Conservation (phyloP, 2,797 vertebrate species). For the Perodicticus potto region DNA sequence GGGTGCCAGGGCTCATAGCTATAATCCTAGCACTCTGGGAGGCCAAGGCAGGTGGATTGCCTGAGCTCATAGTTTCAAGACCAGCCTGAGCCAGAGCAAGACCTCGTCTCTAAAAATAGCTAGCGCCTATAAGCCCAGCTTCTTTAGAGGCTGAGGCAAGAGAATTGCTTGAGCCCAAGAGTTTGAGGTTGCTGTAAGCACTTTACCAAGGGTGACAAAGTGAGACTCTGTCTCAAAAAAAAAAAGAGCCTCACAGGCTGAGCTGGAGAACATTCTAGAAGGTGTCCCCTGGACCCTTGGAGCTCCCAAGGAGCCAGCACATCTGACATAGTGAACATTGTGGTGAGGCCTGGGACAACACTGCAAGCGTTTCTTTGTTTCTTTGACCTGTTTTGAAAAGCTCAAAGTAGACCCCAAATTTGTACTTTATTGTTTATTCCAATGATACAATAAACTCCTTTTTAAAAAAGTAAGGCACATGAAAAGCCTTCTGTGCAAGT, state of each 20-base stretch:
- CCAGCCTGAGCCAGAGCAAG: too few relatives aligned
- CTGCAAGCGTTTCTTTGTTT: fast-evolving
- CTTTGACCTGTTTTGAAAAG: not conserved
- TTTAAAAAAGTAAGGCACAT: slow-evolving; percentile 89
- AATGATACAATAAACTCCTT: slow-evolving; percentile 81
- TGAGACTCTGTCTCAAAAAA: too few relatives aligned
- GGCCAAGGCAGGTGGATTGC: too few relatives aligned
- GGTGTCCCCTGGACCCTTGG: not conserved
- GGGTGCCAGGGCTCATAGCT: too few relatives aligned
- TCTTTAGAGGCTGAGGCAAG: too few relatives aligned
- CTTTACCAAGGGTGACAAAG: too few relatives aligned
- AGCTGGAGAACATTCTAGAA: not conserved
- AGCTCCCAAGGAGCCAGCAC: fast-evolving
- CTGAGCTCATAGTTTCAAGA: too few relatives aligned
- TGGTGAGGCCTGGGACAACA: not conserved
- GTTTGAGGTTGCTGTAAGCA: too few relatives aligned
- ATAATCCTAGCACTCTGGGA: too few relatives aligned
- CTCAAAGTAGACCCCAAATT: not conserved
- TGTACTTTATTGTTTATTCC: slow-evolving; percentile 81
- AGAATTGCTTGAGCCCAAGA: too few relatives aligned
- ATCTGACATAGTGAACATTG: not conserved
- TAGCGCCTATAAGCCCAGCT: too few relatives aligned
- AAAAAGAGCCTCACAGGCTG: not conserved
- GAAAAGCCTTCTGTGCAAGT: slow-evolving; percentile 86
- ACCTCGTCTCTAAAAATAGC: too few relatives aligned